Percentiles rank a stretch among this genome's conserved stretches.
These are phyloP conservation scores for Illadopsis cleaveri DNA, from an alignment of 2,113 vertebrate genomes.

Conservation along the genomic window DNA sequence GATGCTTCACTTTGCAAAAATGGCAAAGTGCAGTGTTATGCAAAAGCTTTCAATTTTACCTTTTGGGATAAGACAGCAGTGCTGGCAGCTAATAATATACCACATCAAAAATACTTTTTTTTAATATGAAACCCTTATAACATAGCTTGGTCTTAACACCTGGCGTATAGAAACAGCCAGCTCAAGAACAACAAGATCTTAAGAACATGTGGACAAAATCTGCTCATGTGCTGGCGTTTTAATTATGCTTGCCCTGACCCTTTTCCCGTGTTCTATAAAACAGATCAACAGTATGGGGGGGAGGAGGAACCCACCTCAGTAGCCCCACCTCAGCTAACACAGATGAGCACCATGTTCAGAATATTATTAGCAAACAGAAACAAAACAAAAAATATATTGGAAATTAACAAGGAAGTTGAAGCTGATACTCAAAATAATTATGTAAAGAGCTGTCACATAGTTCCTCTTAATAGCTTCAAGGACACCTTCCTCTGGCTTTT, in stretches of 20 bases:
- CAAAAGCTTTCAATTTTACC: neutral
- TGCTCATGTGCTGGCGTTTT: conserved; percentile 62
- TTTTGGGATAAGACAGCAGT: neutral
- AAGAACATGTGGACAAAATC: conserved; percentile 67
- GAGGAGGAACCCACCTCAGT: neutral
- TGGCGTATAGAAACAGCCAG: conserved; percentile 37
- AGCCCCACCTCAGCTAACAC: conserved; percentile 27
- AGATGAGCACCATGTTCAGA: neutral
- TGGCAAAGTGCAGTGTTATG: neutral
- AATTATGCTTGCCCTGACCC: conserved; percentile 64
- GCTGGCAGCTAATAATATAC: conserved; percentile 26
- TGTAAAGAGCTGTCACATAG: conserved; percentile 19
- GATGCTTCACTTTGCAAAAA: neutral
- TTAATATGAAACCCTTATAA: conserved; percentile 26
- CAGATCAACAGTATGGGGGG: neutral
- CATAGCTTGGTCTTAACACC: conserved; percentile 45
- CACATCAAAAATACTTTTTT: conserved; percentile 27
- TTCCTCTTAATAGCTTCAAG: conserved; percentile 36
- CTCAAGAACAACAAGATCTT: conserved; percentile 40
- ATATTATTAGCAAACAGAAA: conserved; percentile 1
- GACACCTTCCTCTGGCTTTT: conserved; percentile 37
- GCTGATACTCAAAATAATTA: neutral
- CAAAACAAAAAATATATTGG: neutral
- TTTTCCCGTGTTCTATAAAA: conserved; percentile 59
- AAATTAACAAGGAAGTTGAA: conserved; percentile 33